Evolutionary conservation across 2,113 vertebrate species (phyloP).

Genomic region (Synodontis membranacea): DNA sequence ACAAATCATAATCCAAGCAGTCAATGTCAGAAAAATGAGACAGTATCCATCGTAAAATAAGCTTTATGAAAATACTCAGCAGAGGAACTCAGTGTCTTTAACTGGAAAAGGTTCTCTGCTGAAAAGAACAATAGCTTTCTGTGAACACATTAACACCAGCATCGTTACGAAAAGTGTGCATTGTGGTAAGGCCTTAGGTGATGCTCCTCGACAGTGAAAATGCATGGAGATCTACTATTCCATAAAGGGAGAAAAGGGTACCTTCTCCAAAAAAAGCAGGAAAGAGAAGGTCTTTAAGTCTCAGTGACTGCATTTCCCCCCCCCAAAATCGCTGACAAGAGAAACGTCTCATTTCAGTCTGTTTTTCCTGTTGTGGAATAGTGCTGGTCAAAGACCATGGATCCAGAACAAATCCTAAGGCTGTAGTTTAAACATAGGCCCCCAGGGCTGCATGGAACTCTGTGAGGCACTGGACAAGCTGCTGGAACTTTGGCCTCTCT

Average conservation of each 20-base stretch:
- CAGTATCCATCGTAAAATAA: neutral
- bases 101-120: constrained; percentile 19
- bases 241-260: constrained; percentile 15
- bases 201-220: constrained; percentile 10
- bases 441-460: constrained; percentile 96
- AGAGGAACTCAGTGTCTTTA: constrained; percentile 4
- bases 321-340: constrained; percentile 61
- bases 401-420: constrained; percentile 35
- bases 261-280: constrained; percentile 25
- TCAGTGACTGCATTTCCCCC: constrained; percentile 29
- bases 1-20: constrained; percentile 24
- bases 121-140: constrained; percentile 41
- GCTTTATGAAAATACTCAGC: constrained; percentile 8
- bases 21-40: constrained; percentile 35
- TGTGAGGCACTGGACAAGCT: constrained; percentile 97
- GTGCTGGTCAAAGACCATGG: constrained; percentile 58
- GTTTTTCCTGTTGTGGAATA: constrained; percentile 67
- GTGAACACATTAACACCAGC: constrained; percentile 16
- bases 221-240: neutral
- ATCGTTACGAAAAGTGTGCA: constrained; percentile 16
- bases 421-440: constrained; percentile 86
- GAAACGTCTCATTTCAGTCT: constrained; percentile 58
- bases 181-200: neutral
- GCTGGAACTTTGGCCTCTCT: constrained; percentile 98
- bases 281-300: constrained; percentile 10